Conservation (phyloP, 2,888 invertebrate genomes). For the Chouioia cunea region DNA sequence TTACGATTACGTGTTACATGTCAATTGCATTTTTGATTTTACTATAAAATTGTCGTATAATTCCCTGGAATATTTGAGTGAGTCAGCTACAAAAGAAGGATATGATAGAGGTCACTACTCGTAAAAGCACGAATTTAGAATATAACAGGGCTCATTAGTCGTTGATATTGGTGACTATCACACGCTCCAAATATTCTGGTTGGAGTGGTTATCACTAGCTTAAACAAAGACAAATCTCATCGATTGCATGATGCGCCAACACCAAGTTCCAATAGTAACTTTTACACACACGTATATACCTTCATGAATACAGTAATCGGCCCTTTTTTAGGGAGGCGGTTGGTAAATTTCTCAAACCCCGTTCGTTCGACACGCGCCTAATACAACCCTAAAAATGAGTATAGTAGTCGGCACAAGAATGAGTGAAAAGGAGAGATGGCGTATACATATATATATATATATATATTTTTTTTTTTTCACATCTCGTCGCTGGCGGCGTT, state of each 20-base stretch:
- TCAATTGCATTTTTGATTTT: no score
- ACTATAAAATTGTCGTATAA: no score
- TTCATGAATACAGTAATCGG: constrained; percentile 58
- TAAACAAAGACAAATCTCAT: constrained; percentile 55
- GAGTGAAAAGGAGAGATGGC: constrained; percentile 5
- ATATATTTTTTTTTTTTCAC: background rate
- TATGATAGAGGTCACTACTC: background rate
- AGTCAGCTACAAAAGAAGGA: no score
- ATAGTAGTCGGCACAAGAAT: constrained; percentile 36
- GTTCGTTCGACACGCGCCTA: constrained; percentile 59
- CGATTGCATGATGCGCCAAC: constrained; percentile 44
- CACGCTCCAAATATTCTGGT: background rate
- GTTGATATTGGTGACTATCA: background rate
- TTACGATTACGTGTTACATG: no score
- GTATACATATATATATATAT: constrained; percentile 1
- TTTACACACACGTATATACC: constrained; percentile 47
- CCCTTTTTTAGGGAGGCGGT: constrained; percentile 55
- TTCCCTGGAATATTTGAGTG: no score
- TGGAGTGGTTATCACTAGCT: constrained; percentile 42
- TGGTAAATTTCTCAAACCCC: constrained; percentile 66
- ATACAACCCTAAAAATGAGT: constrained; percentile 55
- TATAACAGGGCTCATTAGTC: constrained; percentile 20
- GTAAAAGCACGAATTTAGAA: background rate
- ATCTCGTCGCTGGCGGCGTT: constrained; percentile 24
- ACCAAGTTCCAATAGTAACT: background rate